Base-by-base conservation (phyloP, 2,113 vertebrate genomes). In the Semicossyphus pulcher region DNA sequence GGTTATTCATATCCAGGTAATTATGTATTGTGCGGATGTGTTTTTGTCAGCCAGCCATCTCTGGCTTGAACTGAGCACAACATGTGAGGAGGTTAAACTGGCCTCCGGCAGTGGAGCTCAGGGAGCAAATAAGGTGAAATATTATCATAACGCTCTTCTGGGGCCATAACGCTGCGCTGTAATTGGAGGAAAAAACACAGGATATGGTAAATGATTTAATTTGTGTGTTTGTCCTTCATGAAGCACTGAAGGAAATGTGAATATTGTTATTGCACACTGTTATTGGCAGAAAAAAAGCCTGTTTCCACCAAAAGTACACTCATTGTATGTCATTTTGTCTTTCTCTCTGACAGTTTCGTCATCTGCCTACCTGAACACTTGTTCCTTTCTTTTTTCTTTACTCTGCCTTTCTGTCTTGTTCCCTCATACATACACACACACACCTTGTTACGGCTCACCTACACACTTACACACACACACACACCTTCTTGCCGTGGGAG, bases 1-100 rank as follows among this genome's bases (percentile, higher is more conserved):
- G 72, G 90, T 91, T 89, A 89, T 89, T 92, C 78, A 92, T 89
- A 88, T 57, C 23, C 84, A 81, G 54, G 80, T 87, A 83, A 90
- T 90, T 90, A 87, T 74, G 72, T 52, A 52, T 65, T 42, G 57
- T 8, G 10, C 64, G 62, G 20, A 65, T 82, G 75, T 85, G 68
- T 81, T 77, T 74, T 83, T 80, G 66, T 76, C 73, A 68, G 76
- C 29, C 61, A 59, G 73, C 49, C 63, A 47, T 68, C 71, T 2
- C 28, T 0, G 37, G 48, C 36, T 60, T 72, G 53, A 72, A 70
- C 54, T 36, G 23, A 37, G 42, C 68, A 31, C 65, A 76, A 58
- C 67, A 76, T 57, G 63, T 69, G 37, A 76, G 48, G 23, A 82
- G 78, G 82, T 78, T 82, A 76, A 70, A 78, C 11, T 39, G 26